Percentiles rank a stretch among this genome's conserved stretches.
phyloP scores from a whole-genome alignment of 2,888 invertebrate species.

The Gari tellinella region DNA sequence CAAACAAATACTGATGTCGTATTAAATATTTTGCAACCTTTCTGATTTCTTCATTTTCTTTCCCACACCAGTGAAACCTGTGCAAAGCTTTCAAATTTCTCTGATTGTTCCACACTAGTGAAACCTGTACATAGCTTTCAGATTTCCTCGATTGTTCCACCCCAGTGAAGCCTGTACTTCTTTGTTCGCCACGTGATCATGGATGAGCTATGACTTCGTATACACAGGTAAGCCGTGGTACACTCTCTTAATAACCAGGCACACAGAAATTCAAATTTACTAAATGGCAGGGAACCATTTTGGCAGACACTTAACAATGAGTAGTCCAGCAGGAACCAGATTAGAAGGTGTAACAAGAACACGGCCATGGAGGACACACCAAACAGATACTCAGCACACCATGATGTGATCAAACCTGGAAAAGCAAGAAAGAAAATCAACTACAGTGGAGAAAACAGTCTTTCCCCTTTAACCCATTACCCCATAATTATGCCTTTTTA shows the following conservation, averaged over 20 bases:
- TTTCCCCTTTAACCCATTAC: no score
- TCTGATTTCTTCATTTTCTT: no score
- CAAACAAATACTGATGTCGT: no score
- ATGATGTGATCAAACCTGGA: slow-evolving; percentile 93
- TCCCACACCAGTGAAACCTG: no score
- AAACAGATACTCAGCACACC: slow-evolving; percentile 93
- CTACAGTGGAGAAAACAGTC: not conserved
- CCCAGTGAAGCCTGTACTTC: slow-evolving; percentile 96
- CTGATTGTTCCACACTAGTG: slow-evolving; percentile 98
- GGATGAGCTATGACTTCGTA: slow-evolving; percentile 94
- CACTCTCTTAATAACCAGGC: slow-evolving; percentile 98
- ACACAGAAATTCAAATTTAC: slow-evolving; percentile 96
- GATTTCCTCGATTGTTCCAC: slow-evolving; percentile 92
- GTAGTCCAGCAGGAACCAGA: slow-evolving; percentile 99
- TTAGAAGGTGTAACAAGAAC: slow-evolving; percentile 95
- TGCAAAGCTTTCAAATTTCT: slow-evolving; percentile 61
- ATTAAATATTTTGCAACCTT: no score
- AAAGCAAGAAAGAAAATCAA: slow-evolving; percentile 1
- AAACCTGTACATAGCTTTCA: slow-evolving; percentile 84
- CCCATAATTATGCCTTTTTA: no score
- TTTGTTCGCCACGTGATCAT: slow-evolving; percentile 95
- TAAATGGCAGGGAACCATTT: slow-evolving; percentile 96
- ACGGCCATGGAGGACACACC: slow-evolving; percentile 95
- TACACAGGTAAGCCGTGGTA: slow-evolving; percentile 94
- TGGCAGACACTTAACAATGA: slow-evolving; percentile 89